Percentiles rank a stretch among this genome's conserved stretches.
Conservation (phyloP, 2,113 vertebrate species). For the Leptobrachium leishanense region DNA sequence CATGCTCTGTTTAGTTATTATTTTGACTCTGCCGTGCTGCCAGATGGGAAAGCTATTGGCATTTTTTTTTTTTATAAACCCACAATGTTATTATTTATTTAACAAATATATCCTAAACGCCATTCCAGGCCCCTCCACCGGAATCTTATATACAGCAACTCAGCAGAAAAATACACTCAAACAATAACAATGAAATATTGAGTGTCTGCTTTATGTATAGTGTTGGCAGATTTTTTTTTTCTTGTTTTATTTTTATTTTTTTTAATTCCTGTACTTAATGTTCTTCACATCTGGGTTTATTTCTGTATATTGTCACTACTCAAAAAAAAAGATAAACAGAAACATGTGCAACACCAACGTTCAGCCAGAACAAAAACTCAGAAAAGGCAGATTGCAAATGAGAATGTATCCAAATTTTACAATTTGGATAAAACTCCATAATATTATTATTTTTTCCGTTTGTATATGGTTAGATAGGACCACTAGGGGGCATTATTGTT, state of each 20-base stretch:
- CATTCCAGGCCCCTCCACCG: neutral
- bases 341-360: neutral
- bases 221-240: neutral
- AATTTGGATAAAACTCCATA: neutral
- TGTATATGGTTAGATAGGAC: no score
- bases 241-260: neutral
- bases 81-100: neutral
- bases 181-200: neutral
- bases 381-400: neutral
- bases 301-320: neutral
- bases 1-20: neutral
- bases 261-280: neutral
- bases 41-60: neutral
- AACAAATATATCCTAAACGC: neutral
- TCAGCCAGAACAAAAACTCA: neutral
- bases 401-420: neutral
- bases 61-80: neutral
- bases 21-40: neutral
- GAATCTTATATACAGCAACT: neutral
- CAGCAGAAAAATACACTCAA: neutral
- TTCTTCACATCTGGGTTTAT: neutral
- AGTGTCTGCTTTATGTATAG: neutral
- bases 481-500: constrained; percentile 36
- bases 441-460: neutral
- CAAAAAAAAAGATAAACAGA: neutral